Base-by-base conservation (phyloP, 2,797 vertebrate genomes). In the Enteromius trimaculatus region DNA sequence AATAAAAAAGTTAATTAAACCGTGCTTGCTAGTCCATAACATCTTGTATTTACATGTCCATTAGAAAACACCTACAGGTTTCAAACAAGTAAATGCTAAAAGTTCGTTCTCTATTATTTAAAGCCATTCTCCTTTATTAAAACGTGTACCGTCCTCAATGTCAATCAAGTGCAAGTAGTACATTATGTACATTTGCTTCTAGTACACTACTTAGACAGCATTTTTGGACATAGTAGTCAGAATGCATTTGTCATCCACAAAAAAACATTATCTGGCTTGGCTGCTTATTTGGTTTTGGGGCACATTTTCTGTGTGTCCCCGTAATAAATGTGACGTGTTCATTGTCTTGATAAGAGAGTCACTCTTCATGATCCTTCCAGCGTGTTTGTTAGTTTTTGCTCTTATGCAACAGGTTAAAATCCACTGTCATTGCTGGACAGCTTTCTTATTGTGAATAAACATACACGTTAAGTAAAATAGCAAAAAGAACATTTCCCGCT, bases 371-470 rank as follows among this genome's bases (percentile, higher is more conserved):
- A 8, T 66, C 37, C 5, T 49, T n/a, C 77, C 58, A 11, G 53
- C 4, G 0, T 51, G 71, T 34, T 16, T 60, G 29, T 31, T 64
- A n/a, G 6, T 7, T 42, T 65, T 68, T 44, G 51, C 68, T 78
- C 75, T 69, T 55, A 72, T 72, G 80, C 80, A 82, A 71, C 44
- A 65, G 80, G 60, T 75, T 58, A 11, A 85, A 74, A 82, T 79
- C 62, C 80, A 74, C 74, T 19, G 51, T 26, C 42, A 16, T 65
- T 64, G 9, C 14, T 39, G 10, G 23, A 21, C 51, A 9, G 49
- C 44, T 51, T 66, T 68, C 17, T 53, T 17, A 6, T 42, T 17
- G 16, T 34, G 53, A 11, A 21, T 47, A 64, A 75, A 76, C 72
- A 39, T 29, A 37, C 23, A 29, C 4, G 6, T n/a, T 9, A 26